Evolutionary conservation across 53 echinoderm and acorn worm genomes (phyloP).

Genomic region (Zoroaster sp.): DNA sequence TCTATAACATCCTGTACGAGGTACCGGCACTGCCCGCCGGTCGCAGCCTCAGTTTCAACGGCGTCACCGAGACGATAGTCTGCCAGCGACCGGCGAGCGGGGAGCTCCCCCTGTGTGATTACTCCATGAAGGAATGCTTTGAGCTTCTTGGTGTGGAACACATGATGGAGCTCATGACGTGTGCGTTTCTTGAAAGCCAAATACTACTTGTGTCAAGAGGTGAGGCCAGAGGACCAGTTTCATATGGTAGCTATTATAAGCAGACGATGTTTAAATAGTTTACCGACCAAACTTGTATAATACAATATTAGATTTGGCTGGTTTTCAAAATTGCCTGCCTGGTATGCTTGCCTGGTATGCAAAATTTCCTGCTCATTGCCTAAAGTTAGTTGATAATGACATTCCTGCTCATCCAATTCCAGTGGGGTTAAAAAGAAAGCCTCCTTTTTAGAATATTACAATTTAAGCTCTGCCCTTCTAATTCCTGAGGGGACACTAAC

Average conservation of each 20-base stretch:
- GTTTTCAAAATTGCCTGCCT: no score
- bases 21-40: constrained; percentile 85
- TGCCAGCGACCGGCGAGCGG: constrained; percentile 82
- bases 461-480: constrained; percentile 65
- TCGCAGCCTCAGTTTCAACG: constrained; percentile 86
- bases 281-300: no score
- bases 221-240: constrained; percentile 33
- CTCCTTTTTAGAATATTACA: no score
- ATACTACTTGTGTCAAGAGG: constrained; percentile 93
- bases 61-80: constrained; percentile 57
- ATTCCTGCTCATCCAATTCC: constrained; percentile 78
- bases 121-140: constrained; percentile 75
- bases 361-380: no score
- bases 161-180: constrained; percentile 85
- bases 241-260: no score
- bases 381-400: constrained; percentile 79
- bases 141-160: constrained; percentile 86
- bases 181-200: constrained; percentile 91
- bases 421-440: constrained; percentile 78
- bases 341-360: no score
- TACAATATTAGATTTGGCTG: no score
- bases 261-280: no score
- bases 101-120: constrained; percentile 94
- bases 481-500: neutral
- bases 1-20: constrained; percentile 95